A percentile compares a stretch with the other conserved stretches of the same genome.
phyloP scores from a whole-genome alignment of 2,113 vertebrate genomes.

The Pica pica region DNA sequence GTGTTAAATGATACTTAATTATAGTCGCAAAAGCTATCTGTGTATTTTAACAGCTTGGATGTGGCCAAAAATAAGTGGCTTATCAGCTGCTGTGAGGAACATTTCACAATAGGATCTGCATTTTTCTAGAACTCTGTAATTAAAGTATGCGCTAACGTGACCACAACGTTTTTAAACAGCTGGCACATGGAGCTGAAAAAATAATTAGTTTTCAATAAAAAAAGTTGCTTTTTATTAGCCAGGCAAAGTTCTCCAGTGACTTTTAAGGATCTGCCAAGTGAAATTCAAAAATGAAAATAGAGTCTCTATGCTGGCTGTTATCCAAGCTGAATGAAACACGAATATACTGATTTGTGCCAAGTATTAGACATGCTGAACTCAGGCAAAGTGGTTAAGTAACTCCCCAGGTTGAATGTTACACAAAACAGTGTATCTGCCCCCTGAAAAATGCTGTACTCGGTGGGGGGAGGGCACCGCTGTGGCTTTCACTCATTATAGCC shows the following conservation, averaged over 20 bases:
- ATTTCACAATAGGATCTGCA: slow-evolving; percentile 57
- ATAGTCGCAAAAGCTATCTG: neutral
- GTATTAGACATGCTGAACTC: slow-evolving; percentile 55
- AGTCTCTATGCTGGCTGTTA: slow-evolving; percentile 66
- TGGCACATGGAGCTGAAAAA: slow-evolving; percentile 72
- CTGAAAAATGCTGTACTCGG: neutral
- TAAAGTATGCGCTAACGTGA: slow-evolving; percentile 68
- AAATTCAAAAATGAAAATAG: slow-evolving; percentile 78
- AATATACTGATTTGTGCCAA: slow-evolving; percentile 68
- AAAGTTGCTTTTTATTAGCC: slow-evolving; percentile 76
- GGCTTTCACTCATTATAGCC: slow-evolving; percentile 44
- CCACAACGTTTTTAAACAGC: slow-evolving; percentile 70
- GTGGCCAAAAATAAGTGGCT: neutral
- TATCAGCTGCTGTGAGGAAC: slow-evolving; percentile 35
- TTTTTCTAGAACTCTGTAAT: slow-evolving; percentile 63
- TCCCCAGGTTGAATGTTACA: slow-evolving; percentile 71
- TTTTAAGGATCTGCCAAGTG: slow-evolving; percentile 77
- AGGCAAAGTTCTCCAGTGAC: slow-evolving; percentile 75
- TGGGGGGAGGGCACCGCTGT: neutral
- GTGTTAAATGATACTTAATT: slow-evolving; percentile 19
- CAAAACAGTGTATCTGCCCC: slow-evolving; percentile 55
- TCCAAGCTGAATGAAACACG: slow-evolving; percentile 74
- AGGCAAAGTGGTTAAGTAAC: slow-evolving; percentile 69
- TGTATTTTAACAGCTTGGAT: slow-evolving; percentile 29
- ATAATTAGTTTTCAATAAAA: slow-evolving; percentile 78